These are phyloP conservation scores for Pelagia noctiluca DNA, from an alignment of 30 jellyfish, hydroid and myxozoan genomes.

Conservation along the genomic window DNA sequence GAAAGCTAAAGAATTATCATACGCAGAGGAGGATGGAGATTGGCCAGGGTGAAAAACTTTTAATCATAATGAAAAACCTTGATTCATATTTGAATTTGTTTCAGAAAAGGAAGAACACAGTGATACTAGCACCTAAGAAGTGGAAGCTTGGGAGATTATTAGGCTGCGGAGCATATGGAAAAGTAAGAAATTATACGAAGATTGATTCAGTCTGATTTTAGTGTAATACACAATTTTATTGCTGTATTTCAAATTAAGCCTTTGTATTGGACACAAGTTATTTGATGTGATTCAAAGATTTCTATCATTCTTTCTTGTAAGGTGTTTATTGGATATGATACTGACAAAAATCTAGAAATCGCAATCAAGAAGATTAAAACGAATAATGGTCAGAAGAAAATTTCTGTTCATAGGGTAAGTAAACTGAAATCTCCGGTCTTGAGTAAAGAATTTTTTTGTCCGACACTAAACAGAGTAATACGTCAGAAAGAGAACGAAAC, in stretches of 20 bases:
- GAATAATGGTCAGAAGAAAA: constrained; percentile 58
- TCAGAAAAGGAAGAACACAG: constrained; percentile 50
- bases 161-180: constrained; percentile 94
- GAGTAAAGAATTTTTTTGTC: too few species aligned
- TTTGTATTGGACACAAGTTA: too few species aligned
- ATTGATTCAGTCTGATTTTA: not conserved
- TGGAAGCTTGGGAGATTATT: constrained; percentile 88
- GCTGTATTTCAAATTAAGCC: too few species aligned
- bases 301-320: not conserved
- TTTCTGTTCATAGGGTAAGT: constrained; percentile 38
- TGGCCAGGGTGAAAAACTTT: too few species aligned
- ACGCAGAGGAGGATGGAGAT: too few species aligned
- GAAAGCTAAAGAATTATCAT: too few species aligned
- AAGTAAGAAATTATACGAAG: constrained; percentile 37
- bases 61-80: not conserved
- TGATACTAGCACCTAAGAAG: constrained; percentile 57
- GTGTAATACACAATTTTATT: too few species aligned
- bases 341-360: constrained; percentile 64
- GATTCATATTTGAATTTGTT: not conserved
- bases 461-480: too few species aligned
- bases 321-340: constrained; percentile 86
- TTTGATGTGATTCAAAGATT: too few species aligned
- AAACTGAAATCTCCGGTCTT: too few species aligned
- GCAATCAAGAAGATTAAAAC: constrained; percentile 78
- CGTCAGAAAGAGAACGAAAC: too few species aligned